These are phyloP conservation scores for Spea hammondii DNA, from an alignment of 2,797 vertebrate species.

Conservation along the genomic window DNA sequence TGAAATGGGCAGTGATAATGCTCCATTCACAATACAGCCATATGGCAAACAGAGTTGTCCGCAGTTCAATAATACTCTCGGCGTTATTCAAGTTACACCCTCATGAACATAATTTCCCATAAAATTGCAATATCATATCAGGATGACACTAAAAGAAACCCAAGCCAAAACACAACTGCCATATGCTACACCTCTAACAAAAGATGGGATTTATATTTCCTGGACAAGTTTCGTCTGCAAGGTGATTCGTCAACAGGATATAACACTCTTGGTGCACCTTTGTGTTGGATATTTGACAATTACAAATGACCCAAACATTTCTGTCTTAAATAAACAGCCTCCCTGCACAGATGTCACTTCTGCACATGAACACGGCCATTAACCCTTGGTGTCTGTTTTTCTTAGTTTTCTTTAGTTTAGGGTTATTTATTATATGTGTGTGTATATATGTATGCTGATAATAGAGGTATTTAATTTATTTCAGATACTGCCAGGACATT, in stretches of 20 bases:
- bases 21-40: conserved; percentile 40
- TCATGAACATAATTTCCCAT: conserved; percentile 50
- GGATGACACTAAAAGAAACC: conserved; percentile 36
- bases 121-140: conserved; percentile 49
- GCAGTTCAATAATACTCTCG: conserved; percentile 44
- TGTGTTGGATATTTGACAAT: conserved; percentile 21
- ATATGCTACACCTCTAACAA: conserved; percentile 45
- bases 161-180: conserved; percentile 41
- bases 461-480: too few species aligned
- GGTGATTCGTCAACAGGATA: conserved; percentile 45
- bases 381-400: conserved; percentile 12
- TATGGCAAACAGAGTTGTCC: conserved; percentile 47
- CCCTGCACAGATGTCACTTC: conserved; percentile 28
- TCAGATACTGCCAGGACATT: too few species aligned
- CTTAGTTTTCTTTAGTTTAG: too few species aligned
- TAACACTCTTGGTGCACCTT: conserved; percentile 12
- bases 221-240: conserved; percentile 31
- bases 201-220: conserved; percentile 41
- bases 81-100: conserved; percentile 50
- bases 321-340: conserved; percentile 21
- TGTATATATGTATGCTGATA: too few species aligned
- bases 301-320: conserved; percentile 22
- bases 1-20: conserved; percentile 36
- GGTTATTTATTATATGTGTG: too few species aligned
- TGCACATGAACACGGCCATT: conserved; percentile 24